phyloP scores from a whole-genome alignment of 1,140 invertebrate species.

The Tigriopus japonicus region DNA sequence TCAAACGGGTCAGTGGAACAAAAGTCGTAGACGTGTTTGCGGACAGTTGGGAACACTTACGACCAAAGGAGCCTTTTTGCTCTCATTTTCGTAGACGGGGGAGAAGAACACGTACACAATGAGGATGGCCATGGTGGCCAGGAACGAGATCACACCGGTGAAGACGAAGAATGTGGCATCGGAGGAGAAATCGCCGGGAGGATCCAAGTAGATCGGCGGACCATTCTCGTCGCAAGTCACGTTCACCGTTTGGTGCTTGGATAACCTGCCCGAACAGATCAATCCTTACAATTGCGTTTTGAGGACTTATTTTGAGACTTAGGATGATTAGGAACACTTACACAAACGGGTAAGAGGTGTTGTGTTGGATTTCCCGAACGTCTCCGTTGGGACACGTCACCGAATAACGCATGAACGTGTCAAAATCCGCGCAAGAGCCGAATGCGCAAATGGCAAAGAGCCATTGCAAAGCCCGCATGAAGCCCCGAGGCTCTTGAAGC shows the following conservation, averaged over 20 bases:
- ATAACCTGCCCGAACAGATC: neutral
- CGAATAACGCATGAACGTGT: conserved; percentile 21
- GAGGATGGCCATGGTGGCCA: conserved; percentile 37
- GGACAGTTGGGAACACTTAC: neutral
- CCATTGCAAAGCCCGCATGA: conserved; percentile 38
- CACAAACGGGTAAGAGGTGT: neutral
- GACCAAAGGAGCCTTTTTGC: neutral
- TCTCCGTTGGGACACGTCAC: conserved; percentile 11
- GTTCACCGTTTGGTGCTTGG: neutral
- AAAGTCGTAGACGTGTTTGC: conserved; percentile 18
- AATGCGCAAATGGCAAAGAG: conserved; percentile 40
- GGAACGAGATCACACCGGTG: conserved; percentile 42
- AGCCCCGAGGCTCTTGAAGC: conserved; percentile 36
- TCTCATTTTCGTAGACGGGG: conserved; percentile 36
- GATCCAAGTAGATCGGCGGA: neutral
- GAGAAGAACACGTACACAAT: conserved; percentile 39
- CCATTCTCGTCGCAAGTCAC: neutral
- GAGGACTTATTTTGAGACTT: no score
- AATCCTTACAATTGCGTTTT: neutral
- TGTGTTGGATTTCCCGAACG: neutral
- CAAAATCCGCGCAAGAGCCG: conserved; percentile 33
- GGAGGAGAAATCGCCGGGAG: conserved; percentile 32
- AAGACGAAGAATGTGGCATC: conserved; percentile 47
- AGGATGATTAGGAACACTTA: neutral
- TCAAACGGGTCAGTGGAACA: no score